phyloP scores from a whole-genome alignment of 2,797 vertebrate species.

The Uromys caudimaculatus region DNA sequence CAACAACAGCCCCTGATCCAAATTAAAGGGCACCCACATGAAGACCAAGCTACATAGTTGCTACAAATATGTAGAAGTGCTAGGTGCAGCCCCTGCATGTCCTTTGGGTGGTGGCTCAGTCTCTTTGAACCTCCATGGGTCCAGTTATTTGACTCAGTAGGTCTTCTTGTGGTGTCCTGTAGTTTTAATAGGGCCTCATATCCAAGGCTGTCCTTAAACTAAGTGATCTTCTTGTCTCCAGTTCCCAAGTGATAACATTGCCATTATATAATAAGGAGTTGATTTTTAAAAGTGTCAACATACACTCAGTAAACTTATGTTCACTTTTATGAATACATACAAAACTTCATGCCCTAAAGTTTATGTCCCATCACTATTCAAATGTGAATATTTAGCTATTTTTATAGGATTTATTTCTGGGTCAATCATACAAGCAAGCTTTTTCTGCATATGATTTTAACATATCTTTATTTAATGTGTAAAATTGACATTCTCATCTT shows the following conservation, averaged over 20 bases:
- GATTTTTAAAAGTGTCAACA: not conserved
- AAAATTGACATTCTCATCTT: conserved; percentile 15
- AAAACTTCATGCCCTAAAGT: not conserved
- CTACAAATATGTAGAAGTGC: not conserved
- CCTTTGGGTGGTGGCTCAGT: not conserved
- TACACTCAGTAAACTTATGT: not conserved
- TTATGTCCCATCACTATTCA: not conserved
- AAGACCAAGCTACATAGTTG: not conserved
- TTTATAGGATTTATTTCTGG: not conserved
- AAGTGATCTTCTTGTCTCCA: not conserved
- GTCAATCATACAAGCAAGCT: not conserved
- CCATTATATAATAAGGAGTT: not conserved
- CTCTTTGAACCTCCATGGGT: not conserved
- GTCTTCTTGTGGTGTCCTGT: not conserved
- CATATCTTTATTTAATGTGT: not conserved
- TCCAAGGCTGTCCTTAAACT: not conserved
- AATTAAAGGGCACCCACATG: not conserved
- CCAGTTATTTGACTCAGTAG: not conserved
- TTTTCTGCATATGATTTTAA: conserved; percentile 46
- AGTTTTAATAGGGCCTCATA: not conserved
- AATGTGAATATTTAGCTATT: not conserved
- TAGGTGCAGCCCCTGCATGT: not conserved
- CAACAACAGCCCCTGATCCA: not conserved
- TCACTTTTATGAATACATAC: not conserved
- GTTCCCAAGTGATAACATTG: not conserved